These are phyloP conservation scores for Maniola hyperantus DNA, from an alignment of 2,888 invertebrate species.

Conservation along the genomic window DNA sequence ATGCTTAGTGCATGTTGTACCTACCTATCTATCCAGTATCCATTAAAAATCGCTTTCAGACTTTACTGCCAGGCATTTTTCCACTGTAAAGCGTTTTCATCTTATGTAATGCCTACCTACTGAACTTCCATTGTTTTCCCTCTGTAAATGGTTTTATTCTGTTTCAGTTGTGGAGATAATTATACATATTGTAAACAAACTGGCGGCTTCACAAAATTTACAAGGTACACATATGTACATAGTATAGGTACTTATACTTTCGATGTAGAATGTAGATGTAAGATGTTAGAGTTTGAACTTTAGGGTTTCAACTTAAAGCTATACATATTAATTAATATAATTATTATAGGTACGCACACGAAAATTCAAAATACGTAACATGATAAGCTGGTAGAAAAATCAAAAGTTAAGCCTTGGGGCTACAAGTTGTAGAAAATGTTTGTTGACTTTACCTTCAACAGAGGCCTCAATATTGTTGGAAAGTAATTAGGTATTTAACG, in stretches of 20 bases:
- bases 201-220: too few species aligned
- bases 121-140: background rate
- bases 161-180: background rate
- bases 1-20: conserved; percentile 1
- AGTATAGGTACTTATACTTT: too few species aligned
- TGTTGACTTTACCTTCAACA: background rate
- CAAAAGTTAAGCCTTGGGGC: background rate
- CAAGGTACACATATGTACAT: too few species aligned
- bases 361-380: too few species aligned
- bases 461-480: background rate
- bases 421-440: background rate
- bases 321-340: too few species aligned
- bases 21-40: conserved; percentile 16
- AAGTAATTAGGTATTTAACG: conserved; percentile 2
- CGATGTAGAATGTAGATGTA: too few species aligned
- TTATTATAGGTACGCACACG: too few species aligned
- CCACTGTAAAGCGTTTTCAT: conserved; percentile 9
- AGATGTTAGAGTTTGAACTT: too few species aligned
- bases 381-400: too few species aligned
- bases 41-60: conserved; percentile 14
- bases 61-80: conserved; percentile 10
- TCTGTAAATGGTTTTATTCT: background rate
- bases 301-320: too few species aligned
- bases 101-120: background rate
- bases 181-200: too few species aligned